Evolutionary conservation across 2,888 invertebrate genomes (phyloP).

Genomic region (Dicranocentrus wangi): DNA sequence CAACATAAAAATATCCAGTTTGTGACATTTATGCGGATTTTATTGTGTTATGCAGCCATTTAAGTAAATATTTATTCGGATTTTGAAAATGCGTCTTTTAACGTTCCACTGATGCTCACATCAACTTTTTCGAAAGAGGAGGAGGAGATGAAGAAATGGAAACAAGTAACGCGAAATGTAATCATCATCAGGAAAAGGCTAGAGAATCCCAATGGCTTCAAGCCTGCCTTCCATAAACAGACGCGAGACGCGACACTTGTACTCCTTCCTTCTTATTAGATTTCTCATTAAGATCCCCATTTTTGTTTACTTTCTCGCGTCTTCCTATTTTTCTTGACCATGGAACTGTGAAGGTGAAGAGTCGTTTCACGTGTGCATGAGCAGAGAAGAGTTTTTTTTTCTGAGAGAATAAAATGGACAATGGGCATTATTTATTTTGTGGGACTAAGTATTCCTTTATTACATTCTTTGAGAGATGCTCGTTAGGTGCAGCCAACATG

Average conservation of each 20-base stretch:
- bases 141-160: not conserved
- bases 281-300: conserved; percentile 25
- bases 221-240: conserved; percentile 28
- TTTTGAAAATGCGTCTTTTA: not conserved
- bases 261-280: conserved; percentile 16
- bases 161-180: conserved; percentile 22
- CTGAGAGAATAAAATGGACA: not conserved
- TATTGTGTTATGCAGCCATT: conserved; percentile 47
- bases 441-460: not conserved
- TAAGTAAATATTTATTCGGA: conserved; percentile 63
- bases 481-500: not conserved
- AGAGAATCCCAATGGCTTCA: not conserved
- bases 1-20: conserved; percentile 55
- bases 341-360: not conserved
- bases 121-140: not conserved
- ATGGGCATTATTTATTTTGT: conserved; percentile 2
- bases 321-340: not conserved
- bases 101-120: too few species aligned
- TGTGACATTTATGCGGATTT: conserved; percentile 65
- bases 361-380: not conserved
- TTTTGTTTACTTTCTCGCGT: conserved; percentile 18
- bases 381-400: not conserved
- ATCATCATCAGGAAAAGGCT: not conserved
- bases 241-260: conserved; percentile 19
- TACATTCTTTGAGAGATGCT: not conserved